Base-by-base conservation (phyloP, 2,113 vertebrate genomes). In the Probosciger aterrimus region DNA sequence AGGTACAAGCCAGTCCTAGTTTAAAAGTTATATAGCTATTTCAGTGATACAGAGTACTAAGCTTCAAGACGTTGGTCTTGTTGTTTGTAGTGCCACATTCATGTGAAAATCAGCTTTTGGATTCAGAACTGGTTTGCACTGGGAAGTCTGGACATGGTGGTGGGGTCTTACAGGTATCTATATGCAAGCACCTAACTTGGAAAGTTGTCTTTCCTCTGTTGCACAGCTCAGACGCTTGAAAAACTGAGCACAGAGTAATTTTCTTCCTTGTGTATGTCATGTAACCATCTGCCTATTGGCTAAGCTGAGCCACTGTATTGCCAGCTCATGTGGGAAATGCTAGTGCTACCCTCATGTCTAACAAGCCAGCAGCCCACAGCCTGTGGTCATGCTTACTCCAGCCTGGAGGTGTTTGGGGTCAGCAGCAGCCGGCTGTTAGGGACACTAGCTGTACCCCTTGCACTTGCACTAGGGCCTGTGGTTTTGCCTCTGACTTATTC, bases 221-320 rank as follows among this genome's bases (percentile, higher is more conserved):
- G 30, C 35, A 16, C 6, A 63, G 37, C n/a, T 53, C 50, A 70
- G 22, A 49, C 7, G 13, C 6, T 52, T 88, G 12, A 53, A 74
- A 57, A 88, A 62, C 49, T 30, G 5, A 1, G 3, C 12, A 13
- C 23, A 18, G 15, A 65, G 41, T 75, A 1, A 22, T 71, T 70
- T 86, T 92, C 50, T 50, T 71, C 35, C 14, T 47, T 50, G 0
- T 0, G 0, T 17, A 6, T 39, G 9, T 35, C 62, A 11, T 3
- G 7, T 55, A 65, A 37, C 18, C 7, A 24, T 0, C 15, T 31
- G 7, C 18, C 31, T 5, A 14, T 39, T 44, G 81, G 23, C 27
- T 50, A 37, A 18, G 15, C 23, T 37, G 27, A 79, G 69, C 43
- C 28, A 23, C 6, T 2, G 2, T n/a, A 19, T 50, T 81, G 41